Base-by-base conservation (phyloP, 2,888 invertebrate species). In the Harpalus rufipes region DNA sequence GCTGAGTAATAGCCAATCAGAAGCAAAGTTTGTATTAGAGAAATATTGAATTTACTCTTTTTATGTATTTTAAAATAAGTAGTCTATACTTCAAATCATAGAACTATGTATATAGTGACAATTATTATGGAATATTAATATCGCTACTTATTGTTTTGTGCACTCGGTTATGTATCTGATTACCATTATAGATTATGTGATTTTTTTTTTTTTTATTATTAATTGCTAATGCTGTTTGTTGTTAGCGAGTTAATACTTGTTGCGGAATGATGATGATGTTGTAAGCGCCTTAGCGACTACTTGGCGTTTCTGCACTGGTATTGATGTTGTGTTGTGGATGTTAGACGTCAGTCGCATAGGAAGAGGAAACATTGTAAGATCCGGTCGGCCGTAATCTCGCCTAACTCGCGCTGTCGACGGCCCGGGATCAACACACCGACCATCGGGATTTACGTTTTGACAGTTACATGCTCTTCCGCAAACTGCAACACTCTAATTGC, bases 371-470 rank as follows among this genome's bases (percentile, higher is more conserved):
- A 74, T 74, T 74, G 72, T 74, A 78, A 58, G 58, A 78, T 78
- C 78, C 78, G 78, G 78, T 78, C 51, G 56, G 58, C 78, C 32
- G 78, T 78, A 78, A 78, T 78, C 78, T 78, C 78, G 58, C 58
- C 78, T 58, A 78, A 78, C 78, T 56, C 78, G 58, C 25, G 25
- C 78, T 78, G 58, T 58, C 78, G 14, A 12, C 56, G 32, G 14
- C 78, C 80, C 86, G 86, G 87, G 89, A 87, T 89, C 88, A 89
- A 88, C 88, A 86, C 88, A 87, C 89, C 89, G 89, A 88, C 89
- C 88, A 88, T 88, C 87, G 86, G 89, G 89, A 89, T 89, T 89
- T 89, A 88, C 88, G 88, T 89, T 88, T 88, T 89, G 89, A 89
- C 89, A 88, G 88, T 88, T 87, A 86, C 87, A 87, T 87, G 87